These are phyloP conservation scores for Drosophila pseudotakahashii DNA, from an alignment of 2,888 invertebrate species.

Conservation along the genomic window DNA sequence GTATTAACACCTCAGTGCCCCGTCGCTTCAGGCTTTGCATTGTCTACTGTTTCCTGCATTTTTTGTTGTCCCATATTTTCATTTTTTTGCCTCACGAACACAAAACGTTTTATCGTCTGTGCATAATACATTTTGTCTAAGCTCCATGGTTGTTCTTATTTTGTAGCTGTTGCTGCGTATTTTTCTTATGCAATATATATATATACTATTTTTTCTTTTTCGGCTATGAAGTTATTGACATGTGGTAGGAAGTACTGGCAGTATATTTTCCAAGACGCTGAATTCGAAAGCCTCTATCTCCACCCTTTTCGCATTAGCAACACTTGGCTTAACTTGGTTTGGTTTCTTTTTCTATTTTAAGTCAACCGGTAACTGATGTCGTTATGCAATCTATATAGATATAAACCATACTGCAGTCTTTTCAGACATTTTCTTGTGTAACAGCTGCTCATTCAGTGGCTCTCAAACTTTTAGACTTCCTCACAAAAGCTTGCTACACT, in stretches of 20 bases:
- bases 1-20: slow-evolving; percentile 60
- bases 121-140: slow-evolving; percentile 73
- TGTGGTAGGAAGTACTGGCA: slow-evolving; percentile 48
- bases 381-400: slow-evolving; percentile 53
- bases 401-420: slow-evolving; percentile 41
- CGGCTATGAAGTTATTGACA: slow-evolving; percentile 67
- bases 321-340: slow-evolving; percentile 62
- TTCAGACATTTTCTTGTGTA: slow-evolving; percentile 29
- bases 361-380: slow-evolving; percentile 67
- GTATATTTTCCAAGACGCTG: slow-evolving; percentile 49
- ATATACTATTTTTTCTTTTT: slow-evolving; percentile 7
- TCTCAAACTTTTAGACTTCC: slow-evolving; percentile 57
- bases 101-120: slow-evolving; percentile 78
- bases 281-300: slow-evolving; percentile 21
- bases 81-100: slow-evolving; percentile 31
- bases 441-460: slow-evolving; percentile 60
- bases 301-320: slow-evolving; percentile 57
- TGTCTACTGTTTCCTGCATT: slow-evolving; percentile 74
- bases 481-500: slow-evolving; percentile 66
- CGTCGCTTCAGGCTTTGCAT: slow-evolving; percentile 33
- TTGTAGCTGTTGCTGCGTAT: slow-evolving; percentile 10
- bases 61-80: slow-evolving; percentile 25
- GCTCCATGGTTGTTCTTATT: slow-evolving; percentile 38
- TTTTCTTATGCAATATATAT: neutral
- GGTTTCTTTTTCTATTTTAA: slow-evolving; percentile 20